Conservation (phyloP, 2,797 vertebrate species). For the Karalla daura region DNA sequence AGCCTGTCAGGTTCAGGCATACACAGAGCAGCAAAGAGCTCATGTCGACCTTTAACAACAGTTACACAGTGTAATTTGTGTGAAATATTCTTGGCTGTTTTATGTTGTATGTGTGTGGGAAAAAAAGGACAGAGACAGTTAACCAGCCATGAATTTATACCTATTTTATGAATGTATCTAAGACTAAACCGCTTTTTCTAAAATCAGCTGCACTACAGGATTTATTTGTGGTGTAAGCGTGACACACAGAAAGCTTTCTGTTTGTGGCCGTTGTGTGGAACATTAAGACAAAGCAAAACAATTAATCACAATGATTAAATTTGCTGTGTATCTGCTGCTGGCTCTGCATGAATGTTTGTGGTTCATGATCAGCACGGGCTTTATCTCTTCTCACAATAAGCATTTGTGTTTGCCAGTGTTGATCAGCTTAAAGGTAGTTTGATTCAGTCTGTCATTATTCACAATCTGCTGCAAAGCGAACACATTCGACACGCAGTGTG, state of each 20-base stretch:
- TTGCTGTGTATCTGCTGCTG: not conserved
- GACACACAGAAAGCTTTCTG: conserved; percentile 13
- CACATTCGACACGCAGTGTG: not conserved
- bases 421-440: conserved; percentile 26
- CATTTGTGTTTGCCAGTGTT: not conserved
- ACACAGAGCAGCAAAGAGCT: conserved; percentile 14
- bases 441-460: conserved; percentile 16
- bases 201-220: not conserved
- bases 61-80: not conserved
- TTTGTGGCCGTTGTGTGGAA: conserved; percentile 10
- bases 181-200: not conserved
- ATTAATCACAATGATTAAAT: not conserved
- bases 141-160: not conserved
- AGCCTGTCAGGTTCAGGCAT: conserved; percentile 38
- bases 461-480: not conserved
- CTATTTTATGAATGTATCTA: too few relatives aligned
- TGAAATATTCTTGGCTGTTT: not conserved
- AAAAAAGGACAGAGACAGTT: not conserved
- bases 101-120: not conserved
- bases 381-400: conserved; percentile 30
- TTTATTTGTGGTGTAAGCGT: not conserved
- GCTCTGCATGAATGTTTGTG: not conserved
- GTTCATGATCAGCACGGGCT: not conserved
- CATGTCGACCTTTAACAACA: conserved; percentile 44
- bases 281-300: conserved; percentile 25